Base-by-base conservation (phyloP, 2,888 invertebrate species). In the Oscheius sp. region DNA sequence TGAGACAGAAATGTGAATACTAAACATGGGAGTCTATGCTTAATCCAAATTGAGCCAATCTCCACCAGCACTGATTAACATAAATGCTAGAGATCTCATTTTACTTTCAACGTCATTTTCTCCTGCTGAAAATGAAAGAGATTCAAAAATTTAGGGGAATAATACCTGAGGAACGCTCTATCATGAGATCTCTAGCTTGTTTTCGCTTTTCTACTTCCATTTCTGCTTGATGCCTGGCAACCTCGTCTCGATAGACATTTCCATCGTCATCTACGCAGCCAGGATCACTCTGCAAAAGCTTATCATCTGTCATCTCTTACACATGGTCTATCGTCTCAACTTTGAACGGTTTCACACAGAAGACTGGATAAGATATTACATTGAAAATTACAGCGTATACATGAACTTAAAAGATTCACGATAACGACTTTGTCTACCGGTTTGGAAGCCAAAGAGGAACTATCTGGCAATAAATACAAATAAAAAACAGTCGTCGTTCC, bases 141-240 rank as follows among this genome's bases (percentile, higher is more conserved):
- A 17, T 57, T 17, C 12, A 29, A 10, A 31, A 3, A 17, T 17
- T 15, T 15, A 42, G 12, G 12, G 12, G 25, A 3, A 1, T 5
- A 3, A 10, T 37, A 61, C 61, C 61, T 8, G 15, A 25, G 10
- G n/a, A 12, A 10, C 17, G 3, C 12, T 42, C 42, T 45, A n/a
- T 42, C 17, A 61, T 1, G 15, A 17, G 25, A 6, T 61, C 61
- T 6, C 17, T n/a, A 3, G 42, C 46, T 37, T 64, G 48, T 34
- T 48, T 46, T 17, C 64, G 8, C 25, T 64, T 64, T 15, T 64
- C 64, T 8, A 29, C 34, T 23, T 46, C 64, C 12, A 50, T 50
- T 50, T 50, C 50, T 4, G 50, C 48, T 23, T 46, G 48, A 64
- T 64, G 64, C 12, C 50, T 48, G 15, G 64, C 48, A 2, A 46